A percentile compares a stretch with the other conserved stretches of the same genome.
Evolutionary conservation across 2,113 vertebrate species (phyloP).

Genomic region (Melozone crissalis): DNA sequence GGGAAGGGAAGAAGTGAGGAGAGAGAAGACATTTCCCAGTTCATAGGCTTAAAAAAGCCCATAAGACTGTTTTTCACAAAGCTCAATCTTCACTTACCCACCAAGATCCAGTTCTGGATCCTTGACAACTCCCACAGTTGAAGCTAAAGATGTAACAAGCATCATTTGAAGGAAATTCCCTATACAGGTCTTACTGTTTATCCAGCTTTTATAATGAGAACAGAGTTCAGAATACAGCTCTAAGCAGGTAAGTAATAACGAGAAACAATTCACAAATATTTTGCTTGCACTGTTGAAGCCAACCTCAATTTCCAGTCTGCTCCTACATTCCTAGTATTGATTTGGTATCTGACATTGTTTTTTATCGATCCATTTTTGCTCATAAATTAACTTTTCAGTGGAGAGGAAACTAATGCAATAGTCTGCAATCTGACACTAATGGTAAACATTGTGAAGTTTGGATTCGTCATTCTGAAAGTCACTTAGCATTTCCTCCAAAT

Average conservation of each 20-base stretch:
- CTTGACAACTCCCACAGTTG: neutral
- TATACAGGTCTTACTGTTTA: neutral
- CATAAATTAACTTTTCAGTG: slow-evolving; percentile 25
- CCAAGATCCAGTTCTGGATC: neutral
- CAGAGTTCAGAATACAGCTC: neutral
- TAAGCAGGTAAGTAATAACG: neutral
- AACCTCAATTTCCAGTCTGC: neutral
- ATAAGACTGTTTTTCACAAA: neutral
- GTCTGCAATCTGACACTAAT: neutral
- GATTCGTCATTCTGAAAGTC: neutral
- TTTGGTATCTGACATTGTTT: neutral
- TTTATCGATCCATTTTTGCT: neutral
- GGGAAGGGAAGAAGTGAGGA: neutral
- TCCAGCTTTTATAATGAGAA: neutral
- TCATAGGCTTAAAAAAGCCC: neutral
- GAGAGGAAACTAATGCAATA: neutral
- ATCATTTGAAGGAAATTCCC: neutral
- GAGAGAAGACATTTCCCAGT: neutral
- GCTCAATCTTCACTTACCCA: neutral
- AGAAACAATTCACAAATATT: neutral
- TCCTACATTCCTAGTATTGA: neutral
- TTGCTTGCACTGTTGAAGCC: neutral
- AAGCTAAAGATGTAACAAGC: neutral
- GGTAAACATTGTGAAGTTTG: neutral
- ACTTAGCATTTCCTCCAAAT: neutral